Evolutionary conservation across 2,113 vertebrate genomes (phyloP), one percentile per base, ranked within the genome.

Genomic region (Vulpes vulpes): DNA sequence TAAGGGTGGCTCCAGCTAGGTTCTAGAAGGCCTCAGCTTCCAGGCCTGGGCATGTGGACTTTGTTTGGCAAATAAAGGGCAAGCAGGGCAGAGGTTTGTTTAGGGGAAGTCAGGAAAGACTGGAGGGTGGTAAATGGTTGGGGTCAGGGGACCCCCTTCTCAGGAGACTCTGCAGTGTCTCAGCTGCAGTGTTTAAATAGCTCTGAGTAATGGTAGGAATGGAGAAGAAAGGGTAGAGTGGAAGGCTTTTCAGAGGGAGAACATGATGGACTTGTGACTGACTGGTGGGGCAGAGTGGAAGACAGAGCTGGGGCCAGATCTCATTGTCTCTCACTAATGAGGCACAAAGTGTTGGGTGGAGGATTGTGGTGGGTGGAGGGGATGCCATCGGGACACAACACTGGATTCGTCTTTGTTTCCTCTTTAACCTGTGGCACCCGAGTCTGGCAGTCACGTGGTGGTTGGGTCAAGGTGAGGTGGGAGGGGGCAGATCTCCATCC

Each of bases 221-320:
- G 69, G 32, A 35, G 81, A 80, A 23, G 43, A 91, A 89, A 38
- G 53, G 30, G 38, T 9, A 43, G 83, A 90, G 59, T 27, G 6
- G 85, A 76, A 91, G 20, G 11, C 35, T 96, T 85, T 85, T 62
- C 71, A 67, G 80, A 74, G 80, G 79, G 92, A 76, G 49, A 65
- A 8, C 51, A 3, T 16, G 30, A 3, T 64, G 25, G 90, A 59
- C 91, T 49, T 94, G 19, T 92, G 55, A 78, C 53, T 49, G 32
- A 53, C 20, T 80, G 35, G 27, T 62, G n/a, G 32, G 49, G 35
- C 14, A 57, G 25, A 3, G 14, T 19, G 4, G 79, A 89, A 65
- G 74, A 55, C 15, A 71, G 87, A n/a, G 43, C 59, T 38, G 55
- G 30, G 57, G 67, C 38, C 38, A n/a, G 60, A 35, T 64, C 55